A percentile compares a stretch with the other conserved stretches of the same genome.
Conservation (phyloP, 2,113 vertebrate species). For the Corynorhinus townsendii region DNA sequence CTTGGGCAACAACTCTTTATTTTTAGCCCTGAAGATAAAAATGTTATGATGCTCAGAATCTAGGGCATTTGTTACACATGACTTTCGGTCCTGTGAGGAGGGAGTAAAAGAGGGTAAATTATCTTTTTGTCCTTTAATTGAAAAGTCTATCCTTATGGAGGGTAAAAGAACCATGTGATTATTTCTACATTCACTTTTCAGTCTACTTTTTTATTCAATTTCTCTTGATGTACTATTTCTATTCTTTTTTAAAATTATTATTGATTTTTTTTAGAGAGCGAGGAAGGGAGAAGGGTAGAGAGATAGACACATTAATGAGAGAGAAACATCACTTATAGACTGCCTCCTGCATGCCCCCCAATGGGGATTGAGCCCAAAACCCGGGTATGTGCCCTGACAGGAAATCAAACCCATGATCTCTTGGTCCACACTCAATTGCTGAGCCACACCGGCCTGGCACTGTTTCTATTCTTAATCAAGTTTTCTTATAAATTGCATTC, state of each 20-base stretch:
- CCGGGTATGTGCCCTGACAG: no score
- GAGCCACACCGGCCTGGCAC: no score
- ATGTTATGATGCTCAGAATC: neutral
- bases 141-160: neutral
- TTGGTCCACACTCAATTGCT: no score
- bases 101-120: neutral
- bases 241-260: neutral
- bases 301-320: no score
- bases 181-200: neutral
- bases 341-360: no score
- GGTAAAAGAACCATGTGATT: neutral
- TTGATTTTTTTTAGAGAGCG: no score
- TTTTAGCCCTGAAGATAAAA: neutral
- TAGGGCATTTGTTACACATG: neutral
- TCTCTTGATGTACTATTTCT: neutral
- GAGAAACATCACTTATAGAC: no score
- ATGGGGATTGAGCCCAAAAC: no score
- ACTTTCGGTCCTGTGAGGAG: neutral
- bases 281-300: no score
- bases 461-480: neutral
- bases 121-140: neutral
- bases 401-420: no score
- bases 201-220: neutral
- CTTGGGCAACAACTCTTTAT: neutral
- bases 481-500: neutral